Base-by-base conservation (phyloP, 2,113 vertebrate species). In the Zootoca vivipara region DNA sequence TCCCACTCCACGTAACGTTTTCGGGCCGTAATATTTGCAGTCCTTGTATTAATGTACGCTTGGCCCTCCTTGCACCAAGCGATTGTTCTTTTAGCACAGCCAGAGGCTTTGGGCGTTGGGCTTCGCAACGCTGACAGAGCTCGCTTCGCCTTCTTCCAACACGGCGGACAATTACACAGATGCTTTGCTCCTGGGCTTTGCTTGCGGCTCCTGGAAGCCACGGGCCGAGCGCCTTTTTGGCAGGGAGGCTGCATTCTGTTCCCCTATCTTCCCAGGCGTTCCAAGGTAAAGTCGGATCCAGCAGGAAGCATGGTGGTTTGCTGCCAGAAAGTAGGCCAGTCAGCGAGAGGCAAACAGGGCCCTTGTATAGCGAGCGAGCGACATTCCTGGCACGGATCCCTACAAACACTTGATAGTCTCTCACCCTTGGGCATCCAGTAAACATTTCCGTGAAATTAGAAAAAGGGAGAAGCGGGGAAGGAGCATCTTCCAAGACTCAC, bases 261-360 rank as follows among this genome's bases (percentile, higher is more conserved):
- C 82, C 40, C 82, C 82, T 83, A 83, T 52, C 82, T 83, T 70
- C 65, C 40, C 65, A 12, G 28, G 82, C 65, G 18, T 83, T 83
- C 82, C 82, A 83, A 72, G 65, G 82, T 70, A 70, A 70, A 83
- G 65, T 24, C 38, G 7, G n/a, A 42, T 18, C 65, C 40, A 83
- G 82, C 65, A 70, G 82, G 82, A 83, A 83, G 40, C 65, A 70
- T 2, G 65, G 82, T 52, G 82, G 82, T 83, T 83, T 83, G 82
- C 42, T 20, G 65, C 82, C 65, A 70, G 52, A 83, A 83, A 70
- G 65, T 18, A 83, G 65, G 28, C 38, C 82, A 83, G 82, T 83
- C 65, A 70, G 82, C 6, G 7, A 8, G 33, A 83, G 64, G 65
- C 64, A 83, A 83, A 83, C 65, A 83, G 18, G 82, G 65, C 10